Evolutionary conservation across 2,797 vertebrate species (phyloP).

Genomic region (Fundulus diaphanus): DNA sequence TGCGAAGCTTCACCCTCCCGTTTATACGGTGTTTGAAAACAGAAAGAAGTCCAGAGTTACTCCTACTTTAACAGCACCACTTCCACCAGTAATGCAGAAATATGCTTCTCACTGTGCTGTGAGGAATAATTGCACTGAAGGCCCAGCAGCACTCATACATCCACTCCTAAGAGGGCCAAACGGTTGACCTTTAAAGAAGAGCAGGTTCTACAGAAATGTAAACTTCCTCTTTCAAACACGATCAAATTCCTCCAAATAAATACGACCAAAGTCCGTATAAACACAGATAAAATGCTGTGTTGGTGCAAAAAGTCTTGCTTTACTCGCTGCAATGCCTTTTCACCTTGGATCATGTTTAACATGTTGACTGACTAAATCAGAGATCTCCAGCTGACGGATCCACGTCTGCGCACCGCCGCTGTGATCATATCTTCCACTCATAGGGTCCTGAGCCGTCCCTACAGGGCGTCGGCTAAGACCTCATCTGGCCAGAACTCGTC

Average conservation of each 20-base stretch:
- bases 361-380: no score
- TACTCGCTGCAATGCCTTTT: neutral
- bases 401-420: neutral
- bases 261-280: neutral
- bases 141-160: no score
- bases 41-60: neutral
- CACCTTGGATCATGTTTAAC: neutral
- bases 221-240: neutral
- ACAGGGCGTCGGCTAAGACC: slow-evolving; percentile 67
- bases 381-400: no score
- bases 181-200: neutral
- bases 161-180: neutral
- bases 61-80: neutral
- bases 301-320: no score
- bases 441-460: slow-evolving; percentile 4
- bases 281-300: neutral
- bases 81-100: neutral
- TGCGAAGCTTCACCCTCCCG: neutral
- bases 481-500: slow-evolving; percentile 92
- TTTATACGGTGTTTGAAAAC: no score
- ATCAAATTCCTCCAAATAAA: neutral
- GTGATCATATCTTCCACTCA: slow-evolving; percentile 1
- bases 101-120: neutral
- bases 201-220: neutral
- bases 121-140: no score